phyloP scores from a whole-genome alignment of 2,113 vertebrate genomes.

The Centropristis striata region DNA sequence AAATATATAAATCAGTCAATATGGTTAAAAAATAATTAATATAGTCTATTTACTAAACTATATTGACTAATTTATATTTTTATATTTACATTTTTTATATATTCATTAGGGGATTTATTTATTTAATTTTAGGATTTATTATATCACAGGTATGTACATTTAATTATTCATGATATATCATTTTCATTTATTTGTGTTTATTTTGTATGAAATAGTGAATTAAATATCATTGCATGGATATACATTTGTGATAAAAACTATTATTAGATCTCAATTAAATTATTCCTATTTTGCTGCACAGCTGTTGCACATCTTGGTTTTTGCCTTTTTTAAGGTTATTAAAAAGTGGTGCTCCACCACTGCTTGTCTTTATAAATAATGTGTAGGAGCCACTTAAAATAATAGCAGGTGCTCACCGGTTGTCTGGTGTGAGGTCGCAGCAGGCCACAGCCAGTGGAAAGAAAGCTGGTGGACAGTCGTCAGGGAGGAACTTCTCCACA shows the following conservation, averaged over 20 bases:
- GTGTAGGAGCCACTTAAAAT: not conserved
- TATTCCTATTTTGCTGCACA: not conserved
- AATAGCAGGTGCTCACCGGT: conserved; percentile 85
- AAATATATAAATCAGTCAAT: too few species aligned
- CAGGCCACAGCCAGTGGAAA: conserved; percentile 95
- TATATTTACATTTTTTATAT: too few species aligned
- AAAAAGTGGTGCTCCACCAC: not conserved
- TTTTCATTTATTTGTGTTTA: too few species aligned
- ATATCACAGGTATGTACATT: too few species aligned
- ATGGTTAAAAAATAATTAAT: too few species aligned
- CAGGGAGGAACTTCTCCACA: conserved; percentile 96
- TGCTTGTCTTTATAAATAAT: not conserved
- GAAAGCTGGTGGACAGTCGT: conserved; percentile 94
- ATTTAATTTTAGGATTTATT: too few species aligned
- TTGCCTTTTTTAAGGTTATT: not conserved
- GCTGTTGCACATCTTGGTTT: not conserved
- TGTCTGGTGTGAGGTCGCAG: conserved; percentile 94
- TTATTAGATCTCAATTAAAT: not conserved
- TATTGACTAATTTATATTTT: too few species aligned
- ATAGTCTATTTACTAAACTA: too few species aligned
- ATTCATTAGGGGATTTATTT: too few species aligned
- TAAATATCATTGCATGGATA: too few species aligned
- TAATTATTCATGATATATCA: too few species aligned
- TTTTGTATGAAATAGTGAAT: too few species aligned
- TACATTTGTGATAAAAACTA: not conserved